Conservation (phyloP, 1,140 invertebrate genomes). For the Pogonus chalceus region DNA sequence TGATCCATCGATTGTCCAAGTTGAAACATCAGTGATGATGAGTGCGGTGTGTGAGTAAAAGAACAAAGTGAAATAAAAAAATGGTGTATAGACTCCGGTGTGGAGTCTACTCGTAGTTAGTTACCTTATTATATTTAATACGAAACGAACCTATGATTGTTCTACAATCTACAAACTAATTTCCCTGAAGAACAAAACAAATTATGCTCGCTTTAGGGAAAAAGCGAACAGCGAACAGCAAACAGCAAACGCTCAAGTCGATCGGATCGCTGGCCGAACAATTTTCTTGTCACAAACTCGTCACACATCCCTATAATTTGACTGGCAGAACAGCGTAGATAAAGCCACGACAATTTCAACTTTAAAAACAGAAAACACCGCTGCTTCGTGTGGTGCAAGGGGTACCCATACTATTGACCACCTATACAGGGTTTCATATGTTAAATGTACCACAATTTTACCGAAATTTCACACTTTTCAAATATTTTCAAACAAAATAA, state of each 20-base stretch:
- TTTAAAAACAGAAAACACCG: conserved; percentile 3
- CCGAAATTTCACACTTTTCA: too few species aligned
- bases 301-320: conserved; percentile 6
- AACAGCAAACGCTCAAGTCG: not conserved
- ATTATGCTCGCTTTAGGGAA: not conserved
- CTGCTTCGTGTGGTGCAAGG: not conserved
- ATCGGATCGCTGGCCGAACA: not conserved
- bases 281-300: not conserved
- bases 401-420: too few species aligned
- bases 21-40: too few species aligned
- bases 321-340: conserved; percentile 4
- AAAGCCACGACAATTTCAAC: conserved; percentile 4
- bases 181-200: conserved; percentile 2
- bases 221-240: not conserved
- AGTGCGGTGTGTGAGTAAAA: too few species aligned
- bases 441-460: too few species aligned
- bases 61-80: too few species aligned
- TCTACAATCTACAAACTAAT: conserved; percentile 6
- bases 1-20: too few species aligned
- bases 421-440: too few species aligned
- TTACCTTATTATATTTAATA: conserved; percentile 8
- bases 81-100: too few species aligned
- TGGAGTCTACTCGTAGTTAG: too few species aligned
- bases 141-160: conserved; percentile 4
- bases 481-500: too few species aligned